A percentile compares a stretch with the other conserved stretches of the same genome.
phyloP scores from a whole-genome alignment of 2,113 vertebrate genomes.

The Noctilio leporinus region DNA sequence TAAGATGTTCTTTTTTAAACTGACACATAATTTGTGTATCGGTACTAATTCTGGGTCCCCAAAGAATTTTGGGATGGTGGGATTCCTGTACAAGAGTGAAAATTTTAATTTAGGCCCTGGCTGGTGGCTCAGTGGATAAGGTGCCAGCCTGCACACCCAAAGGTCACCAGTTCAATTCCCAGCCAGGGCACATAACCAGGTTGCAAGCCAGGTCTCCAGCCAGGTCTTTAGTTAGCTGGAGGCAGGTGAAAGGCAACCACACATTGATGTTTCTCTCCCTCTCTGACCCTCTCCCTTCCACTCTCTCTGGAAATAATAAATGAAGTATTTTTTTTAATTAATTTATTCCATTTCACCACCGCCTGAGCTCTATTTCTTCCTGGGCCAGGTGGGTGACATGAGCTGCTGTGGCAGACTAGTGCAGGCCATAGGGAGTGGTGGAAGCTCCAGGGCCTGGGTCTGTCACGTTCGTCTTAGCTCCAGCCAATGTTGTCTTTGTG shows the following conservation, averaged over 20 bases:
- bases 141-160: no score
- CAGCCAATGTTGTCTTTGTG: background rate
- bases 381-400: background rate
- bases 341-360: background rate
- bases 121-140: no score
- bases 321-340: no score
- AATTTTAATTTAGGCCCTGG: background rate
- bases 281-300: no score
- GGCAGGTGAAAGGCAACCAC: no score
- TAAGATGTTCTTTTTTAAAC: background rate
- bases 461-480: rapidly evolving
- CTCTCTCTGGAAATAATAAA: no score
- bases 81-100: background rate
- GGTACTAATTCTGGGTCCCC: background rate
- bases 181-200: no score
- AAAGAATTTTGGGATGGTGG: background rate
- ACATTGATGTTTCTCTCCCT: no score
- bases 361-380: background rate
- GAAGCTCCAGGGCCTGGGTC: background rate
- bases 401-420: background rate
- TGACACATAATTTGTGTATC: background rate
- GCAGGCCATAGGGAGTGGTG: background rate
- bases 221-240: no score
- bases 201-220: no score
- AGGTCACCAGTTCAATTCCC: no score